Conservation (phyloP, 2,888 invertebrate genomes). For the Agriopis aurantiaria region DNA sequence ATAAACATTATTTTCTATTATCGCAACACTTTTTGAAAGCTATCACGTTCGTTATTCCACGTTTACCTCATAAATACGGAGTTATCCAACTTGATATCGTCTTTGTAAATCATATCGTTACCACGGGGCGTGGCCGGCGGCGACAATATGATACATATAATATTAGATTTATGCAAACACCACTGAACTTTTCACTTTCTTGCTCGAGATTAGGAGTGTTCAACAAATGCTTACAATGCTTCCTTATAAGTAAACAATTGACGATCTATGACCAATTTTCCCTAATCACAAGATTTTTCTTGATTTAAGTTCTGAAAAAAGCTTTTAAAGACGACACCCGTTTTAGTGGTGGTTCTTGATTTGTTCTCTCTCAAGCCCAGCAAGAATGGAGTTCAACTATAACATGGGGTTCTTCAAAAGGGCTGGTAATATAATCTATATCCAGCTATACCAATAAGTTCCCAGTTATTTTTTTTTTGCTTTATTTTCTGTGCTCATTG, state of each 20-base stretch:
- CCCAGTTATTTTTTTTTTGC: too few species aligned
- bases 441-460: too few species aligned
- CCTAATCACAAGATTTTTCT: too few species aligned
- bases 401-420: too few species aligned
- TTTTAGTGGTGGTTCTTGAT: too few species aligned
- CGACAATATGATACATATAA: slow-evolving; percentile 16
- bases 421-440: too few species aligned
- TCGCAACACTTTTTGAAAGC: background rate
- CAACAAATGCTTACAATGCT: slow-evolving; percentile 13
- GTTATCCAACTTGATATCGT: slow-evolving; percentile 27
- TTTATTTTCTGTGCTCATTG: too few species aligned
- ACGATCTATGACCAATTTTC: background rate
- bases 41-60: slow-evolving; percentile 26
- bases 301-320: too few species aligned
- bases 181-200: slow-evolving; percentile 34
- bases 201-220: slow-evolving; percentile 27
- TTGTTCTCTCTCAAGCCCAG: too few species aligned
- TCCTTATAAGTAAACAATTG: slow-evolving; percentile 14
- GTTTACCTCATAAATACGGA: slow-evolving; percentile 18
- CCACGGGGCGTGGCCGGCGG: slow-evolving; percentile 14
- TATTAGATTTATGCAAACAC: slow-evolving; percentile 20
- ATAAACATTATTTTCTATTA: background rate
- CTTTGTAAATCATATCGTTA: slow-evolving; percentile 24
- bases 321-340: too few species aligned
- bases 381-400: too few species aligned